phyloP scores from a whole-genome alignment of 2,888 invertebrate species.

The Petrolisthes cinctipes region DNA sequence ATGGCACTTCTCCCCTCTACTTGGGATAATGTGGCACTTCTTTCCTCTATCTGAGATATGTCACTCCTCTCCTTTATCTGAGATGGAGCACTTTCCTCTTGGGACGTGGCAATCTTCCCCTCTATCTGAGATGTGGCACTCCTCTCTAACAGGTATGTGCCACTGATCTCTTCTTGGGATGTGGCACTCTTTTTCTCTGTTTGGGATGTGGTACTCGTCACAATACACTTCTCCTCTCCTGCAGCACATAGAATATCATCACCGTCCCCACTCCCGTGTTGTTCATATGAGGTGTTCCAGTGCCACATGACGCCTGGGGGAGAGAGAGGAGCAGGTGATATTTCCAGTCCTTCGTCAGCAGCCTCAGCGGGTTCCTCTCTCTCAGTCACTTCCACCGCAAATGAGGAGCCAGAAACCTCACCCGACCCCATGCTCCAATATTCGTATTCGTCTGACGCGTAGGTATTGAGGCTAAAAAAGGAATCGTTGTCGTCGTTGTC shows the following conservation, averaged over 20 bases:
- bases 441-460: constrained; percentile 19
- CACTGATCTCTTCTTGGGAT: no score
- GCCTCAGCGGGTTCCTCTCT: neutral
- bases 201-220: neutral
- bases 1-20: neutral
- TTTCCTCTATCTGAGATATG: no score
- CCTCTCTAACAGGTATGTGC: no score
- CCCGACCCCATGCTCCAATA: neutral
- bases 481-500: constrained; percentile 14
- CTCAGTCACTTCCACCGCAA: neutral
- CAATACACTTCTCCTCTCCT: neutral
- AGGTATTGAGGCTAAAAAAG: constrained; percentile 36
- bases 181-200: neutral
- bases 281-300: constrained; percentile 42
- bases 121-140: no score
- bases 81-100: no score
- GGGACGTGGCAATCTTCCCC: no score
- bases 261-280: neutral
- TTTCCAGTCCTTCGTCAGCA: neutral
- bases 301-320: constrained; percentile 40
- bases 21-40: no score
- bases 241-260: neutral
- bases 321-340: neutral
- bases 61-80: no score
- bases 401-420: neutral